Evolutionary conservation across 2,797 vertebrate species (phyloP), one percentile per base, ranked within the genome.

Genomic region (Dicrostonyx torquatus): DNA sequence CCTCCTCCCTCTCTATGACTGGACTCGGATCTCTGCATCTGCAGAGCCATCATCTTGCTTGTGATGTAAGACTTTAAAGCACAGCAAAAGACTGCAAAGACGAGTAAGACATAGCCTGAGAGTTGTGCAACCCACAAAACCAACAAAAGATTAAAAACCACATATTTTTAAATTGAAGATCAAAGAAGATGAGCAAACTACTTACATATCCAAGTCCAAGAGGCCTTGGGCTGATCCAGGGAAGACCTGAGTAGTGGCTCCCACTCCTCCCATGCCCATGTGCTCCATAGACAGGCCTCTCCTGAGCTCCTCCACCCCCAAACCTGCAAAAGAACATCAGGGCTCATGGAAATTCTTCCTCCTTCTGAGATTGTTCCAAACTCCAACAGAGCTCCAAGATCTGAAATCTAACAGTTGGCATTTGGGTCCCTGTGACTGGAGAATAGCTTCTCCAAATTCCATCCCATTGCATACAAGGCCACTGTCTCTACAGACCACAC

Each of bases 191-290:
- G n/a, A 26, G 37, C 2, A n/a, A n/a, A 15, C 17, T 6, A 8
- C 6, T 40, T 24, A 11, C 43, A 62, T 24, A 14, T 62, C 43
- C 58, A 76, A 37, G 24, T 4, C 64, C 0, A 6, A 29, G 60
- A 83, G 29, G 53, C 45, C 73, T 84, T 66, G 4, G 1, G 22
- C 62, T 5, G 15, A n/a, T 4, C 10, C 50, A 53, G 22, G 2
- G 6, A n/a, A 48, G 76, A 34, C 22, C 2, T 0, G 11, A 60
- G 11, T 24, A 31, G 24, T 11, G n/a, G 6, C 24, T 13, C 4
- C 3, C 22, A 4, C 2, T 22, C 75, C 17, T 0, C 34, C 53
- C n/a, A 0, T 2, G 4, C 1, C 1, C 4, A 26, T 29, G 1
- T 12, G 22, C 53, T 5, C 6, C 1, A 31, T 26, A 1, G 29